Base-by-base conservation (phyloP, 2,797 vertebrate genomes). In the Hylomyscus alleni region DNA sequence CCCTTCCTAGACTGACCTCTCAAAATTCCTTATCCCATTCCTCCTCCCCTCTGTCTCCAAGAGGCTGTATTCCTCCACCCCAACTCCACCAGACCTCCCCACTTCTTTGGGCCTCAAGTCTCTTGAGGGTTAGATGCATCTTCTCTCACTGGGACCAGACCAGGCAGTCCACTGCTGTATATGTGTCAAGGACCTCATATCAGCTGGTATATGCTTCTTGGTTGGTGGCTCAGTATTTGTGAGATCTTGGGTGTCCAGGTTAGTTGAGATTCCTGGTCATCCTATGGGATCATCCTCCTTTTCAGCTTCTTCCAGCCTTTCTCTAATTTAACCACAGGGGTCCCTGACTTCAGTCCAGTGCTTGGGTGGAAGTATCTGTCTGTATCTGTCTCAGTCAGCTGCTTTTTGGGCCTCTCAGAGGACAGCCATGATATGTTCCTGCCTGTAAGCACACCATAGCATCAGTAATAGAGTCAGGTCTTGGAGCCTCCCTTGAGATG, bases 1-100 rank as follows among this genome's bases (percentile, higher is more conserved):
- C 3, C 19, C 17, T 19, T 69, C 34, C 67, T n/a, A 2, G 3
- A 6, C 34, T 9, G 0, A 6, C 4, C 67, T 9, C 6, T 34
- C 67, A n/a, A 19, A 37, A 17, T 72, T 37, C n/a, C 8, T 37
- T 37, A 72, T 20, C n/a, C n/a, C 17, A 37, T 72, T 72, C 19
- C 69, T 72, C 3, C 7, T 20, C 69, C 17, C 9, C 34, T 13
- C n/a, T 37, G n/a, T 20, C 8, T 72, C n/a, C n/a, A 72, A 72
- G 8, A 72, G 9, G n/a, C 10, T 19, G n/a, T 72, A 37, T 37
- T 3, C 8, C 6, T 3, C n/a, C 0, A 65, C 62, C 17, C 1
- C 7, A 72, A 20, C n/a, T 8, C 67, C 3, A 1, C 15, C 17
- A 69, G 34, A 2, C 34, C 34, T 69, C 34, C n/a, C 8, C 3